phyloP scores from a whole-genome alignment of 2,797 vertebrate species.

The Chiloscyllium punctatum region DNA sequence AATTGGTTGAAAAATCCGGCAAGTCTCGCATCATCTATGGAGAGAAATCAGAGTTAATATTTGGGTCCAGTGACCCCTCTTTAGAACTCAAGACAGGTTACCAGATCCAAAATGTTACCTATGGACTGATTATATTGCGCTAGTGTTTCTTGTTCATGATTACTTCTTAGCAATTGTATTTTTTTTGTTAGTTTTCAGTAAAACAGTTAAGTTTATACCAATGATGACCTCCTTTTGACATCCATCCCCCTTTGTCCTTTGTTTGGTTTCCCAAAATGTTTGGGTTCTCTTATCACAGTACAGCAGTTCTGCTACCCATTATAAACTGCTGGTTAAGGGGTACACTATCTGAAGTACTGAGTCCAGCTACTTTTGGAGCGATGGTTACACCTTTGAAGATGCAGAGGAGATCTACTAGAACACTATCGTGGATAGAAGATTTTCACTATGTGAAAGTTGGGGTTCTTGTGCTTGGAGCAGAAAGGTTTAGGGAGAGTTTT shows the following conservation, averaged over 20 bases:
- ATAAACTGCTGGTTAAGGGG: neutral
- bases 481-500: too few relatives aligned
- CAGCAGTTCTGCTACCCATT: neutral
- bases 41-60: too few relatives aligned
- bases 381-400: neutral
- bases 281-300: neutral
- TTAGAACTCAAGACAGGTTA: too few relatives aligned
- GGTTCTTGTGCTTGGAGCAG: too few relatives aligned
- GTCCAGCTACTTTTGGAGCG: neutral
- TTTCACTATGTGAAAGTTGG: neutral
- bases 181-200: neutral
- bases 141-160: neutral
- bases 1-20: too few relatives aligned
- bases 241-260: neutral
- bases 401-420: neutral
- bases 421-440: neutral
- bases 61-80: too few relatives aligned
- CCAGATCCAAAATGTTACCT: too few relatives aligned
- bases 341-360: neutral
- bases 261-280: neutral
- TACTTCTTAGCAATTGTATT: neutral
- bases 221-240: neutral
- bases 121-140: neutral
- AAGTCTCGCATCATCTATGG: too few relatives aligned
- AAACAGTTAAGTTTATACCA: neutral